A percentile compares a stretch with the other conserved stretches of the same genome.
phyloP scores from a whole-genome alignment of 2,888 invertebrate genomes.

The Ochlodes sylvanus region DNA sequence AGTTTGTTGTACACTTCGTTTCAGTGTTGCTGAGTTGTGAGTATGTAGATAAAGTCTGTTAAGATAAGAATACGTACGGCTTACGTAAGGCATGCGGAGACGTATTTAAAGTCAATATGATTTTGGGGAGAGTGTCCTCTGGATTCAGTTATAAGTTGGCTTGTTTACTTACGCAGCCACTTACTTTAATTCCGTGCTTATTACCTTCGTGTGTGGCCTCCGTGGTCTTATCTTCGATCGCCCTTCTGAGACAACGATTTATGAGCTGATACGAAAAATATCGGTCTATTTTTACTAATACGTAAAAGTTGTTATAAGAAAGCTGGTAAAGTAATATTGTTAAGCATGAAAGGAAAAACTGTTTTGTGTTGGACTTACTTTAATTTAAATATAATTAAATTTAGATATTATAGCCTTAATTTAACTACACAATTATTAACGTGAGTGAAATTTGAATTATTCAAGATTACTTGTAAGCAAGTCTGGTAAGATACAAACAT shows the following conservation, averaged over 20 bases:
- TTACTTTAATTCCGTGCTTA: slow-evolving; percentile 25
- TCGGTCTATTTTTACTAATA: slow-evolving; percentile 5
- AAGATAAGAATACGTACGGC: slow-evolving; percentile 60
- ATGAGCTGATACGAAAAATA: slow-evolving; percentile 19
- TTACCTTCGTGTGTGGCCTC: slow-evolving; percentile 31
- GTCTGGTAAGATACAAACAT: too few relatives aligned
- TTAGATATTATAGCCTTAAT: too few relatives aligned
- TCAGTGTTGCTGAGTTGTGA: slow-evolving; percentile 59
- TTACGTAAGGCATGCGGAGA: slow-evolving; percentile 75
- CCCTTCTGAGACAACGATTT: slow-evolving; percentile 33
- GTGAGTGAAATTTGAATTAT: too few relatives aligned
- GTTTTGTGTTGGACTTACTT: not conserved
- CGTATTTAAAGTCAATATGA: slow-evolving; percentile 52
- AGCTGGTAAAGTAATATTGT: not conserved
- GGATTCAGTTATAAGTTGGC: slow-evolving; percentile 21
- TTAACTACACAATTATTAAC: too few relatives aligned
- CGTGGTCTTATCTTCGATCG: slow-evolving; percentile 27
- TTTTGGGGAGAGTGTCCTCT: slow-evolving; percentile 40
- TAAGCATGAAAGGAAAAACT: not conserved
- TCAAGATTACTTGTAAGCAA: too few relatives aligned
- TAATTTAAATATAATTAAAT: not conserved
- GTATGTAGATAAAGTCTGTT: slow-evolving; percentile 66
- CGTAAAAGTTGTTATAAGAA: not conserved
- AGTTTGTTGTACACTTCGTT: slow-evolving; percentile 47
- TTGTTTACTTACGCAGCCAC: slow-evolving; percentile 31